These are phyloP conservation scores for Ischnus inquisitorius DNA, from an alignment of 2,888 invertebrate species.

Conservation along the genomic window DNA sequence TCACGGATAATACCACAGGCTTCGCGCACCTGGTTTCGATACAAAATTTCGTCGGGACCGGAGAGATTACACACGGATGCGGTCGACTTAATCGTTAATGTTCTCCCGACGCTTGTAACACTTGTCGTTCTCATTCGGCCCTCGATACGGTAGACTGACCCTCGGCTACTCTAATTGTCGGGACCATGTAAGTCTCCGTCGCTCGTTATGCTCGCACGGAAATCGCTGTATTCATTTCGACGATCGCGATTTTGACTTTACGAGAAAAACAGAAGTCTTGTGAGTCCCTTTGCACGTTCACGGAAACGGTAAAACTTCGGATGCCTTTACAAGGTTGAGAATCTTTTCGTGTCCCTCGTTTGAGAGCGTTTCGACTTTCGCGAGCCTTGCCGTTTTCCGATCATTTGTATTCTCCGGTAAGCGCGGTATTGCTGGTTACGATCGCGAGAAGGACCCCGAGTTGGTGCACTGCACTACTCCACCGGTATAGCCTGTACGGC, in stretches of 20 bases:
- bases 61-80: neutral
- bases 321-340: neutral
- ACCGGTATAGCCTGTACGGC: slow-evolving; percentile 7
- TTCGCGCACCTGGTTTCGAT: slow-evolving; percentile 25
- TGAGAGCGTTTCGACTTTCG: slow-evolving; percentile 19
- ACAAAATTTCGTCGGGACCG: slow-evolving; percentile 6
- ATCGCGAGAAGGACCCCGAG: slow-evolving; percentile 12
- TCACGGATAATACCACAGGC: neutral
- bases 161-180: no score
- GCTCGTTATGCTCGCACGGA: no score
- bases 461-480: slow-evolving; percentile 18
- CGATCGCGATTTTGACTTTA: neutral
- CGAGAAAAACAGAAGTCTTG: neutral
- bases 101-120: neutral
- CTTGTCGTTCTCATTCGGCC: neutral
- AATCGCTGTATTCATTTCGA: neutral
- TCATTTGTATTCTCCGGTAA: slow-evolving; percentile 50
- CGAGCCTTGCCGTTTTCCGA: slow-evolving; percentile 31
- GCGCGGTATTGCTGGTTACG: slow-evolving; percentile 29
- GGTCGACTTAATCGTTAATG: neutral
- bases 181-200: no score
- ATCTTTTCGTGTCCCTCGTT: slow-evolving; percentile 14
- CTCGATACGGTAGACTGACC: neutral
- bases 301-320: slow-evolving; percentile 17
- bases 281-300: neutral